Percentiles rank a stretch among this genome's conserved stretches.
These are phyloP conservation scores for Pungitius pungitius DNA, from an alignment of 2,113 vertebrate genomes.

Conservation along the genomic window DNA sequence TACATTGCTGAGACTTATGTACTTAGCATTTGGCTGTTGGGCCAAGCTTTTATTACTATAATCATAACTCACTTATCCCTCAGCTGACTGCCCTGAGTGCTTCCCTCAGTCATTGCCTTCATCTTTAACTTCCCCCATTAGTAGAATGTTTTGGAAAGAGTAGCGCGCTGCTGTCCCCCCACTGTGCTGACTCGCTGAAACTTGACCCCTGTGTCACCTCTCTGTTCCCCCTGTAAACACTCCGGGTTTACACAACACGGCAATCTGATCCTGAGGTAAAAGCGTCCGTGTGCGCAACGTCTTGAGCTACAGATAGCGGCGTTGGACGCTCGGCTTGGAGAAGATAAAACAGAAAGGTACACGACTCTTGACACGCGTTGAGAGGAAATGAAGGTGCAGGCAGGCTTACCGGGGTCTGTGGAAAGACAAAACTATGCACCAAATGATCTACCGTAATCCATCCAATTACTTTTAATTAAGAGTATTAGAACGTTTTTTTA, in stretches of 20 bases:
- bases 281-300: constrained; percentile 7
- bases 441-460: not conserved
- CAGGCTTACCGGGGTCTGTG: not conserved
- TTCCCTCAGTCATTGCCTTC: not conserved
- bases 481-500: too few relatives aligned
- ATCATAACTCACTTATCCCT: constrained; percentile 1
- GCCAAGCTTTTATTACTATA: not conserved
- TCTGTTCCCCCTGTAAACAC: constrained; percentile 34
- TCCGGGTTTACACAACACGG: constrained; percentile 47
- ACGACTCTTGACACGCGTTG: not conserved
- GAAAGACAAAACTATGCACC: not conserved
- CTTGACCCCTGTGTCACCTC: constrained; percentile 16
- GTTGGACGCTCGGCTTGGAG: not conserved
- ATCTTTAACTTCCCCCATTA: not conserved
- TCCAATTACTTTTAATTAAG: not conserved
- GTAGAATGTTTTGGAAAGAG: not conserved
- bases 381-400: not conserved
- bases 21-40: not conserved
- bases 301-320: constrained; percentile 17
- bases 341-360: not conserved
- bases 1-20: not conserved
- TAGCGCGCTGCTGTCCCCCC: not conserved
- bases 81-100: not conserved
- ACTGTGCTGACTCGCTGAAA: constrained; percentile 20
- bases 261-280: constrained; percentile 37